Evolutionary conservation across 2,888 invertebrate species (phyloP), one percentile per base, ranked within the genome.

Genomic region (Stenodema calcarata): DNA sequence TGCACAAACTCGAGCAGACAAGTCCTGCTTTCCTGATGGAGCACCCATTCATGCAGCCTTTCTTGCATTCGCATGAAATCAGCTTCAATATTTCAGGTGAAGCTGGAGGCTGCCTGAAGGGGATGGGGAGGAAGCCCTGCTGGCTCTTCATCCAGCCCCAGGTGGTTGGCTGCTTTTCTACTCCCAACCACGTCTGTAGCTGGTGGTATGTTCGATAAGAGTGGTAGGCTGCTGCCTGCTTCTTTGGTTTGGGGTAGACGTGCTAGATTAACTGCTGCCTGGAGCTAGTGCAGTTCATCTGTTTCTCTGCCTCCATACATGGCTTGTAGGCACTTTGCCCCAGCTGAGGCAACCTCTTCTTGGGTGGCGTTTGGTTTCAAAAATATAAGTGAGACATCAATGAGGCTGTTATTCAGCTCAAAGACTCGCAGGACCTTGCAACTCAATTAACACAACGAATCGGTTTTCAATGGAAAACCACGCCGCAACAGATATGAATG

Each of bases 191-290:
- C 81, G 12, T 28, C 54, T 1, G 54, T 28, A 81, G 12, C 42
- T 81, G 81, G 50, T 81, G 81, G 81, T 81, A 50, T 76, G 11
- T 81, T 27, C 81, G 50, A 81, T 81, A 81, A 23, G 54, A 81
- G 30, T 50, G 54, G 81, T 18, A 18, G 50, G 81, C 47, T 42
- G 79, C 81, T 47, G n/a, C n/a, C n/a, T n/a, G n/a, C n/a, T n/a
- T 79, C 80, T 79, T 79, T 44, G 47, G 47, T 79, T 79, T 16
- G 62, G 80, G 80, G 81, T 27, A 81, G 54, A 27, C 50, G 81
- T 50, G 81, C 81, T 54, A 54, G 81, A 35, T 81, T 81, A 28
- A 81, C 81, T 54, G n/a, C n/a, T n/a, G n/a, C n/a, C n/a, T n/a
- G n/a, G 42, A 78, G 78, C 35, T 41, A 23, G 78, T 78, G 30